Percentiles rank a stretch among this genome's conserved stretches.
phyloP scores from a whole-genome alignment of 1,140 invertebrate species.

The Drosophila azteca region DNA sequence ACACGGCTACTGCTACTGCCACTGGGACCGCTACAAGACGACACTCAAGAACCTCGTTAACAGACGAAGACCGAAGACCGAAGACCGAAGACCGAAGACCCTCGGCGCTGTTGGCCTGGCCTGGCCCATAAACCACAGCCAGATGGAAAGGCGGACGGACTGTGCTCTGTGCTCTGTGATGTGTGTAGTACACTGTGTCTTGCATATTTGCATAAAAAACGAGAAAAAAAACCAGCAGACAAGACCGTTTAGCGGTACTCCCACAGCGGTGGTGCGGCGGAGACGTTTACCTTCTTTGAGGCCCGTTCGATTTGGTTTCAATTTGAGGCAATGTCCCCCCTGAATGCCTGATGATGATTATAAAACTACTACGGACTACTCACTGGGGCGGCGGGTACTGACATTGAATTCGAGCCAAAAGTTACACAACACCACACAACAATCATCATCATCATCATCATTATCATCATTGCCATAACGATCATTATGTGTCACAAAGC shows the following conservation, averaged over 20 bases:
- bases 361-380: constrained; percentile 1
- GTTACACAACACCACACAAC: constrained; percentile 73
- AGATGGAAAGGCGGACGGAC: neutral
- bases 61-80: constrained; percentile 17
- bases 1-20: constrained; percentile 14
- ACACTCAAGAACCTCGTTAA: constrained; percentile 58
- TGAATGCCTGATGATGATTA: constrained; percentile 63
- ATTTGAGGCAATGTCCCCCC: constrained; percentile 52
- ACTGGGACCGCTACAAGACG: constrained; percentile 32
- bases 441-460: constrained; percentile 12
- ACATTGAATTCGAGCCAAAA: constrained; percentile 73
- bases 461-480: constrained; percentile 15
- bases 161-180: constrained; percentile 3
- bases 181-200: constrained; percentile 5
- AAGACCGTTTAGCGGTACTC: constrained; percentile 74
- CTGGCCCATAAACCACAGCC: constrained; percentile 29
- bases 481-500: constrained; percentile 38
- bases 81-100: constrained; percentile 11
- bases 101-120: constrained; percentile 13
- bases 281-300: constrained; percentile 50
- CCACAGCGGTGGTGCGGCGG: neutral
- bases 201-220: constrained; percentile 67
- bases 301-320: constrained; percentile 65
- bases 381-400: constrained; percentile 50
- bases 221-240: constrained; percentile 61